Evolutionary conservation across 2,888 invertebrate genomes (phyloP).

Genomic region (Syrphus vitripennis): DNA sequence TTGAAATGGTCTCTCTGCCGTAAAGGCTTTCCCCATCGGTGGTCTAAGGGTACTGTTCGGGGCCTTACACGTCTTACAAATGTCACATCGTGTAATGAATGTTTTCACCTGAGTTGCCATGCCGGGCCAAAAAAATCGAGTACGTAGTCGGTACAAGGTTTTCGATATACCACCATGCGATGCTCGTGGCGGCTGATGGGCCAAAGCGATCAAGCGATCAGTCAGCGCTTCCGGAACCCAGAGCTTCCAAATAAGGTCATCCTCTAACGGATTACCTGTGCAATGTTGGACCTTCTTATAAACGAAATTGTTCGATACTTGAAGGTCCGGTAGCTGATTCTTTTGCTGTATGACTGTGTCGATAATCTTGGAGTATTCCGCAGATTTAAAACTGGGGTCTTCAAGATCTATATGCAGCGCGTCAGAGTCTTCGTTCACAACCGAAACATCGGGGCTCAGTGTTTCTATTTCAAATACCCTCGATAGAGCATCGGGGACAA

Average conservation of each 20-base stretch:
- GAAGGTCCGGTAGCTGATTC: not conserved
- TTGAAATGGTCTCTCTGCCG: slow-evolving; percentile 46
- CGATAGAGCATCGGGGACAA: not conserved
- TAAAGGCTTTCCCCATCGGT: slow-evolving; percentile 39
- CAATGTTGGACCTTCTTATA: not conserved
- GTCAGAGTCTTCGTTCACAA: not conserved
- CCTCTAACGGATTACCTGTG: not conserved
- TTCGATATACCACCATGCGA: slow-evolving; percentile 10
- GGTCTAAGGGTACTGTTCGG: slow-evolving; percentile 12
- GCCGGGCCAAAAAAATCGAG: not conserved
- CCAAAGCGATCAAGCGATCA: not conserved
- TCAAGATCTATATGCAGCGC: not conserved
- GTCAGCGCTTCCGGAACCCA: not conserved
- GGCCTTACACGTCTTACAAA: not conserved
- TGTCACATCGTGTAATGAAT: not conserved
- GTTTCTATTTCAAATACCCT: not conserved
- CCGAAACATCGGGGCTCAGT: not conserved
- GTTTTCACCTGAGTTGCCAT: not conserved
- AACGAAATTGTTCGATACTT: not conserved
- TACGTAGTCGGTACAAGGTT: not conserved
- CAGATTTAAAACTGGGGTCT: not conserved
- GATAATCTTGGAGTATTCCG: not conserved
- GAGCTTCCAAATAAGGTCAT: slow-evolving; percentile 6
- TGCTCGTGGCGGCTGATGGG: slow-evolving; percentile 1
- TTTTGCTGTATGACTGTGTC: not conserved